Base-by-base conservation (phyloP, 2,113 vertebrate genomes). In the Oceanites oceanicus region DNA sequence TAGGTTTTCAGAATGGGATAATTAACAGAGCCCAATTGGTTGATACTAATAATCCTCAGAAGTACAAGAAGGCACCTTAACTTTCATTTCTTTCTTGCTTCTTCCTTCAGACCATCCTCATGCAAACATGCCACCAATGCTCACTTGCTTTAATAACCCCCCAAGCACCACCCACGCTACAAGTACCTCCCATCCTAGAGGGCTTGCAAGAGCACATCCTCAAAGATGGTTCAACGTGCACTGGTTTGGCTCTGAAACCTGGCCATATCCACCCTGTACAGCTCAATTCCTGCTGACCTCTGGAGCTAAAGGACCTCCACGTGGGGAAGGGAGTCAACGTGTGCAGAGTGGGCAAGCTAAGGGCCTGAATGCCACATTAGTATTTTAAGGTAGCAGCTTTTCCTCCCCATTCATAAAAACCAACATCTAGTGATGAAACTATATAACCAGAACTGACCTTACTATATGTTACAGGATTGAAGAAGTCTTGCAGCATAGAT, bases 401-500 rank as follows among this genome's bases (percentile, higher is more conserved):
- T 85, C 84, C 84, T 95, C 87, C 92, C 86, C 92, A 11, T 52
- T 90, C 49, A 63, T 50, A 71, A 76, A 89, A 70, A 4, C 53
- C 81, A 88, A 26, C 38, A 91, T 62, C 94, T 95, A 6, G 5
- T 9, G 70, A 85, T 76, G 63, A 86, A 96, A 90, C 95, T 95
- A 27, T n/a, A 25, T 68, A 87, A 95, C 66, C 92, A 96, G 91
- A 89, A 95, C 89, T 94, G 96, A 96, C 94, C 95, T 96, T 96
- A 90, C 96, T 92, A 75, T 25, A 92, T 72, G 94, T 87, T 82
- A 97, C 74, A 76, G 95, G 84, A 85, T 85, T 95, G 94, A 82
- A 95, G 92, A 92, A 95, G 90, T 94, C 97, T 90, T 95, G 96
- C 96, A 97, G 95, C 93, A 95, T 91, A 89, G 89, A 91, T 91